Conservation (phyloP, 2,113 vertebrate genomes). For the Pholis gunnellus region DNA sequence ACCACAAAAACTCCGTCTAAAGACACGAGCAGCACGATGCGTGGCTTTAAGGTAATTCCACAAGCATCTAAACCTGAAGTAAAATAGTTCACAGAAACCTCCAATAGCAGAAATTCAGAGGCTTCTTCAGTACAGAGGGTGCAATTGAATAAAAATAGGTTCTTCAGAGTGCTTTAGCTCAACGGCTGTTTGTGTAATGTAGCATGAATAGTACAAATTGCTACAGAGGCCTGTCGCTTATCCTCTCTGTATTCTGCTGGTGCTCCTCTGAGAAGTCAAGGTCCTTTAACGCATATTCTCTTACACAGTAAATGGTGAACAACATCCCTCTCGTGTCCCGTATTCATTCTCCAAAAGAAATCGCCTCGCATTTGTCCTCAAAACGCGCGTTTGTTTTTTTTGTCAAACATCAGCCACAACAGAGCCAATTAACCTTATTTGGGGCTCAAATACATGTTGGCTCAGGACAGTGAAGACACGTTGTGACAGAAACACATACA, state of each 20-base stretch:
- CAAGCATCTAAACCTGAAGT: conserved; percentile 1
- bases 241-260: conserved; percentile 50
- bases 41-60: conserved; percentile 11
- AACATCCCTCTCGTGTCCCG: conserved; percentile 33
- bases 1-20: conserved; percentile 16
- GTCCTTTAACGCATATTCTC: conserved; percentile 52
- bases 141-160: conserved; percentile 61
- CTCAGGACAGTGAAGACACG: conserved; percentile 19
- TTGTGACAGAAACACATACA: conserved; percentile 16
- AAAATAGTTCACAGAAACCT: conserved; percentile 33
- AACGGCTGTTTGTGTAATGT: conserved; percentile 73
- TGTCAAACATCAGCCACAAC: conserved; percentile 29
- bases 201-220: conserved; percentile 75
- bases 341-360: conserved; percentile 42
- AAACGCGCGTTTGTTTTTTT: conserved; percentile 18
- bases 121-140: conserved; percentile 23
- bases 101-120: conserved; percentile 23
- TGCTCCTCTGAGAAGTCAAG: conserved; percentile 48
- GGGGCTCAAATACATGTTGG: conserved; percentile 6
- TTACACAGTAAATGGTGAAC: conserved; percentile 37
- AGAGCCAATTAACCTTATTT: conserved; percentile 56
- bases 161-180: conserved; percentile 56
- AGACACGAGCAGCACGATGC: neutral
- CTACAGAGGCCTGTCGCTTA: conserved; percentile 61
- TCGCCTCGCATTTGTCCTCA: conserved; percentile 23